phyloP scores from a whole-genome alignment of 2,888 invertebrate genomes.

The Scelioninae gen. 1 region DNA sequence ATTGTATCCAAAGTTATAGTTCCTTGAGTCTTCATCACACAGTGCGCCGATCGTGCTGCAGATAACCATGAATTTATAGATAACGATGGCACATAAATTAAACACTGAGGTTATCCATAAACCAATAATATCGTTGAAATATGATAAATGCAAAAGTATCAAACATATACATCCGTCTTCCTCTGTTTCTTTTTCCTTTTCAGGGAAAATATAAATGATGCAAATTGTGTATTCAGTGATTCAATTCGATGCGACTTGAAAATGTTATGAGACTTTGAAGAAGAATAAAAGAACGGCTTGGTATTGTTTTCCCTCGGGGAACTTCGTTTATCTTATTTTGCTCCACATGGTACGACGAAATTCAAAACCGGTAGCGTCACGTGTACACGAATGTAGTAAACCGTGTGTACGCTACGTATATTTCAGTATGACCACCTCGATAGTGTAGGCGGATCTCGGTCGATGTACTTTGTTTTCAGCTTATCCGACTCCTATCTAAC shows the following conservation, averaged over 20 bases:
- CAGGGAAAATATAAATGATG: constrained; percentile 44
- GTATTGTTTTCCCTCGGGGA: constrained; percentile 49
- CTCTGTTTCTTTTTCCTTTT: constrained; percentile 5
- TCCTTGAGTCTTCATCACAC: constrained; percentile 67
- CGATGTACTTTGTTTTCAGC: constrained; percentile 56
- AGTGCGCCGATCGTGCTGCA: constrained; percentile 53
- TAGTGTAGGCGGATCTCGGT: constrained; percentile 56
- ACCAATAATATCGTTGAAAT: constrained; percentile 66
- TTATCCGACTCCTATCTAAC: constrained; percentile 55
- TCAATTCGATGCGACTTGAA: constrained; percentile 53
- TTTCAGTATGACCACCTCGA: constrained; percentile 56
- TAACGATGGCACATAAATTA: constrained; percentile 67
- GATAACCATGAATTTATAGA: constrained; percentile 70
- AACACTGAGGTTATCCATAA: constrained; percentile 58
- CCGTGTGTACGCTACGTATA: constrained; percentile 42
- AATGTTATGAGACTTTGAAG: constrained; percentile 50
- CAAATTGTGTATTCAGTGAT: constrained; percentile 57
- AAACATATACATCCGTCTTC: constrained; percentile 1
- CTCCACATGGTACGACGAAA: constrained; percentile 71
- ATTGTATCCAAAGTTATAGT: constrained; percentile 70
- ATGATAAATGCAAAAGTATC: constrained; percentile 50
- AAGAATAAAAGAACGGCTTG: constrained; percentile 35
- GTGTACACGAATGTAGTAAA: constrained; percentile 69
- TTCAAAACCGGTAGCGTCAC: constrained; percentile 82
- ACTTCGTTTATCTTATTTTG: constrained; percentile 57